Base-by-base conservation (phyloP, 2,888 invertebrate species). In the Zaprionus lineosus region DNA sequence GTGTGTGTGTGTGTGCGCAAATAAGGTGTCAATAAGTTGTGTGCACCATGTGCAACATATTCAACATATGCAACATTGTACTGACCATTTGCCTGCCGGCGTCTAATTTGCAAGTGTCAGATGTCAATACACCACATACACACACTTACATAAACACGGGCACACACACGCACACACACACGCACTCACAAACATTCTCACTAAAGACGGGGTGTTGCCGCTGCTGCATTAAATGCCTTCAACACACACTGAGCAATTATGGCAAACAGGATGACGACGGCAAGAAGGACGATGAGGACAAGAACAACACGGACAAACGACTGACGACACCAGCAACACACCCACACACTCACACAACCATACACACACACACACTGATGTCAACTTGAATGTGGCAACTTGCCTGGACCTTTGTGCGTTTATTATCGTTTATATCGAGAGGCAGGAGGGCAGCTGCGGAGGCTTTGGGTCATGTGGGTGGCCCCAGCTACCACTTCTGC, bases 21-120 rank as follows among this genome's bases (percentile, higher is more conserved):
- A 82, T 79, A 79, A 79, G 78, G 82, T 79, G 78, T 82, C 78
- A 79, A 78, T 79, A 79, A 82, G 79, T 82, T 82, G 61, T 67
- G 65, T 36, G 26, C 11, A 8, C 29, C 2, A 15, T 26, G 16
- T 63, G 40, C 52, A 47, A 46, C 36, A 52, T 61, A 62, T 24
- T 7, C 34, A 29, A 6, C 29, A n/a, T 29, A 29, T 58, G 47
- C 64, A 47, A 47, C 50, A 48, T 63, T 58, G 43, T 52, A 26
- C 12, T 52, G 55, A 26, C 31, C 55, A 56, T 58, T 62, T 68
- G 64, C 71, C 66, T 66, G 68, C 59, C 29, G 65, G 74, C 75
- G 61, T 74, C 74, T 83, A 83, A 81, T 81, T 81, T 81, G 77
- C 81, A 77, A 81, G 84, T 81, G 84, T 83, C 77, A 83, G 44